Evolutionary conservation across 2,113 vertebrate genomes (phyloP), one percentile per base, ranked within the genome.

Genomic region (Todiramphus saurophagus): DNA sequence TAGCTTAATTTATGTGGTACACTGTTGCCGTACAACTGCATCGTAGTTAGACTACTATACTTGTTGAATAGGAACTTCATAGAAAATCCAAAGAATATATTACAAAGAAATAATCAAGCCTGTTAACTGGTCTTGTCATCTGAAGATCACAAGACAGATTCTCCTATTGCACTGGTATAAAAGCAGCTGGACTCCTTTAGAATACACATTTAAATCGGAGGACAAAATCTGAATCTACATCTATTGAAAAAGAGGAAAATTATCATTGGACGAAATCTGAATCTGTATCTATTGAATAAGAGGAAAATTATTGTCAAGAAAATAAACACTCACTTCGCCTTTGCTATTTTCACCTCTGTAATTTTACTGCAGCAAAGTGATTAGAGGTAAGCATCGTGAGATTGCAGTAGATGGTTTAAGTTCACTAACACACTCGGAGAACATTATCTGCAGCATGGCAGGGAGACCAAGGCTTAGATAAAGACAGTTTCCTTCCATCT

Each of bases 1-100:
- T 95, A 96, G 58, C 73, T 83, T 95, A 95, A 96, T 96, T 97
- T 96, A 92, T 96, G 90, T 96, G 95, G 95, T 76, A 87, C 66
- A 18, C 62, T 87, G 77, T 92, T 96, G 94, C 96, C 93, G 94
- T 83, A 96, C 48, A 93, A 94, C 90, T 95, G 89, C 59, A 85
- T 92, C 51, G 20, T 81, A 91, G 59, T 74, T 92, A 83, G 35
- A 70, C 64, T 79, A 10, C 64, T 79, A 64, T 33, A 35, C 35
- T 92, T 63, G 53, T 74, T 64, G 81, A 95, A 75, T 58, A 90
- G 33, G 55, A 90, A 28, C 88, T 55, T 85, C 7, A 4, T n/a
- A 88, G 74, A 92, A 96, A 93, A 86, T 48, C 27, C 67, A 35
- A 74, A 76, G 70, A 76, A 73, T 63, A 55, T 35, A 55, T 73